These are phyloP conservation scores for Xestia c-nigrum DNA, from an alignment of 2,888 invertebrate species.

Conservation along the genomic window DNA sequence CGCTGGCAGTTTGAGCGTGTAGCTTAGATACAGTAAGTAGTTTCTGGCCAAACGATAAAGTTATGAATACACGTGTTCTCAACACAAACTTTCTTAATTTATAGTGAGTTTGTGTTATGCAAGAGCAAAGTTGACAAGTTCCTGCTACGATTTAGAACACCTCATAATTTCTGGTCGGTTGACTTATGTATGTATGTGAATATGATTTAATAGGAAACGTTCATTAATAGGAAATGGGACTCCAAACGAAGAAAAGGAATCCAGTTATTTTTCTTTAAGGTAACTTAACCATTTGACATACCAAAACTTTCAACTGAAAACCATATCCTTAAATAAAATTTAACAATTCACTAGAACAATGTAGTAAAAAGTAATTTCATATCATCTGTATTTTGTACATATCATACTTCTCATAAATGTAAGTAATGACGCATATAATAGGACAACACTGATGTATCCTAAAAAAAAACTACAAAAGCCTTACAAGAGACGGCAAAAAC, in stretches of 20 bases:
- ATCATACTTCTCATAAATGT: too few relatives aligned
- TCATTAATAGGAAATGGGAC: not conserved
- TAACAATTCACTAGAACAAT: slow-evolving; percentile 2
- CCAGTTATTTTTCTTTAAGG: not conserved
- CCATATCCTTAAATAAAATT: not conserved
- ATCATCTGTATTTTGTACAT: too few relatives aligned
- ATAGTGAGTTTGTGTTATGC: slow-evolving; percentile 28
- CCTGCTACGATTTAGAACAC: slow-evolving; percentile 1
- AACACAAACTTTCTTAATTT: slow-evolving; percentile 48
- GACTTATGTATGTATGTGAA: slow-evolving; percentile 1
- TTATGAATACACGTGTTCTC: not conserved
- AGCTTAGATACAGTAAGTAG: not conserved
- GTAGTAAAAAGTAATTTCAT: not conserved
- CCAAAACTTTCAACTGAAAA: not conserved
- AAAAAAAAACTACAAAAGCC: slow-evolving; percentile 22
- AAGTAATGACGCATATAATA: too few relatives aligned
- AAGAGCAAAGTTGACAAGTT: slow-evolving; percentile 35
- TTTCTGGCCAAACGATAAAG: not conserved
- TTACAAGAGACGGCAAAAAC: slow-evolving; percentile 3
- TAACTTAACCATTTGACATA: not conserved
- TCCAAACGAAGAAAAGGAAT: not conserved
- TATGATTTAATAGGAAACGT: not conserved
- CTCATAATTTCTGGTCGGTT: not conserved
- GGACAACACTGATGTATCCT: slow-evolving; percentile 29
- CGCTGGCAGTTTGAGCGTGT: not conserved